Percentiles rank a stretch among this genome's conserved stretches.
These are phyloP conservation scores for Microtus ochrogaster DNA, from an alignment of 2,113 vertebrate genomes.

Conservation along the genomic window DNA sequence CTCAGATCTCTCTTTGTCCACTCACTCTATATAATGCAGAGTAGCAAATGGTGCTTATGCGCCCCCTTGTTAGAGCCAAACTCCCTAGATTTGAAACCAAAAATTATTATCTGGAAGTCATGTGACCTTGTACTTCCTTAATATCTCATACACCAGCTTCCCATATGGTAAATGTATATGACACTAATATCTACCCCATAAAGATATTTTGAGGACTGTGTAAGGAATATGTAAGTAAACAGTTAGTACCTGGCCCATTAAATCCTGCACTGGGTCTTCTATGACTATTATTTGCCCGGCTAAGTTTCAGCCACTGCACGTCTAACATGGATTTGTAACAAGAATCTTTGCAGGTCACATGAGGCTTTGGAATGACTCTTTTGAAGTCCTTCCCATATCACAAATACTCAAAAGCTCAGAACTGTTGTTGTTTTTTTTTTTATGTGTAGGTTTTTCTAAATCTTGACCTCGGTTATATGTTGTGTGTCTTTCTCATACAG, in stretches of 20 bases:
- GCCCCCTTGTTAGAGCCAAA: not conserved
- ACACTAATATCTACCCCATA: not conserved
- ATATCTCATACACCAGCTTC: not conserved
- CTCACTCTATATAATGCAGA: not conserved
- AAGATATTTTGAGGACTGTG: not conserved
- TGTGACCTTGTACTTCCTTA: not conserved
- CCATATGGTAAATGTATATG: not conserved
- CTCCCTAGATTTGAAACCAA: not conserved
- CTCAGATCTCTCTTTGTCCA: not conserved
- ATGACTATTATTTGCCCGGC: not conserved
- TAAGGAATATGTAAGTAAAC: not conserved
- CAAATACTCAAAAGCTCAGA: not conserved
- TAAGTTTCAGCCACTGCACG: constrained; percentile 20
- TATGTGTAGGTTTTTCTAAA: not conserved
- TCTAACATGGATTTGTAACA: not conserved
- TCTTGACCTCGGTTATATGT: not conserved
- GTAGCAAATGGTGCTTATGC: not conserved
- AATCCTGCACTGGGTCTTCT: not conserved
- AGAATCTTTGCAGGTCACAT: not conserved
- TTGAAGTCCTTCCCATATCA: not conserved
- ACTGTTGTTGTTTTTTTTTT: not conserved
- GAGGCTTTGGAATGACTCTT: not conserved
- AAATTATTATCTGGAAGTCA: not conserved
- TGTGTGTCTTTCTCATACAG: not conserved
- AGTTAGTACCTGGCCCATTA: not conserved